A percentile compares a stretch with the other conserved stretches of the same genome.
These are phyloP conservation scores for Poecilia velifera DNA, from an alignment of 2,797 vertebrate species.

Conservation along the genomic window DNA sequence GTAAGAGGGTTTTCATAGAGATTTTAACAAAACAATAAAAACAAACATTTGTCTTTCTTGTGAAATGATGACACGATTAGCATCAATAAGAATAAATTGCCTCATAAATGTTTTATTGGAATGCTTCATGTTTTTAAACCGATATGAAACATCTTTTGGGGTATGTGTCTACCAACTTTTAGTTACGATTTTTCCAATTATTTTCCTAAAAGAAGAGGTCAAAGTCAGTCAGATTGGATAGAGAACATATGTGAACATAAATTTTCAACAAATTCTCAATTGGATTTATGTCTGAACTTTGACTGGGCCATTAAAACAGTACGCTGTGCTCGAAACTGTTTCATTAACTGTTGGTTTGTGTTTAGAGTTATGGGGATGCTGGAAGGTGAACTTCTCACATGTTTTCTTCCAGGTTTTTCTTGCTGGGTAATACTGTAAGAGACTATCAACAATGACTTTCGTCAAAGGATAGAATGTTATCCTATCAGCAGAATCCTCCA, in stretches of 20 bases:
- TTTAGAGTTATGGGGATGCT: background rate
- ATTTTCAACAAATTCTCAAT: background rate
- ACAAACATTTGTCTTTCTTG: background rate
- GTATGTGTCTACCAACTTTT: background rate
- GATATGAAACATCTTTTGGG: background rate
- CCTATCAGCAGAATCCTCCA: background rate
- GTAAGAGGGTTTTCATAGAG: slow-evolving; percentile 6
- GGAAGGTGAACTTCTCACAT: background rate
- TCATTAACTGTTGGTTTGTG: background rate
- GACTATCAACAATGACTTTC: background rate
- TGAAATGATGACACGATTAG: slow-evolving; percentile 28
- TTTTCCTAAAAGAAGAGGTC: background rate
- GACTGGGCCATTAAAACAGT: background rate
- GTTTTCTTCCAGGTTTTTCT: too few species aligned
- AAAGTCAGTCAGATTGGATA: background rate
- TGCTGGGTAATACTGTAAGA: background rate
- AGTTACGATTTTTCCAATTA: background rate
- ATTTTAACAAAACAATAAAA: slow-evolving; percentile 33
- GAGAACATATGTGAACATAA: background rate
- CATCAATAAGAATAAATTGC: slow-evolving; percentile 31
- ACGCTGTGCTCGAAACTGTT: background rate
- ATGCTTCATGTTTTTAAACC: background rate
- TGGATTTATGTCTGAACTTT: background rate
- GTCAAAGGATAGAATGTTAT: background rate
- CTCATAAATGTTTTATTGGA: background rate